Percentiles rank a stretch among this genome's conserved stretches.
Evolutionary conservation across 2,797 vertebrate species (phyloP).

Genomic region (Pangasius mekongensis): DNA sequence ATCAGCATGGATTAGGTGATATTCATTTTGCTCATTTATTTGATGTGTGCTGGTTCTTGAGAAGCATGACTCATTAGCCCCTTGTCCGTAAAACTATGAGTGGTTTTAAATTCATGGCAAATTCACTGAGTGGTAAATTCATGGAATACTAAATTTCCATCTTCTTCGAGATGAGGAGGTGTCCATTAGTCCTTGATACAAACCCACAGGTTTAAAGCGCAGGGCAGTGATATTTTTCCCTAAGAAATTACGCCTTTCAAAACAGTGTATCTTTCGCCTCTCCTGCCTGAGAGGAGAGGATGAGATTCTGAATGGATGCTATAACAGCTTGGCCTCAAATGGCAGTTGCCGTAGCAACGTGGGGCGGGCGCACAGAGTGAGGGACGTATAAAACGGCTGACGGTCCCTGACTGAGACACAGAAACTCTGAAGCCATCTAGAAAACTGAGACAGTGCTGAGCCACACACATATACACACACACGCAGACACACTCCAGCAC

Average conservation of each 20-base stretch:
- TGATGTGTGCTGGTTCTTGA: neutral
- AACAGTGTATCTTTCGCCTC: slow-evolving; percentile 74
- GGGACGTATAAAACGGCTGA: slow-evolving; percentile 80
- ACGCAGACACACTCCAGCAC: slow-evolving; percentile 59
- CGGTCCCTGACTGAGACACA: slow-evolving; percentile 73
- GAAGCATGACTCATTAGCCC: slow-evolving; percentile 24
- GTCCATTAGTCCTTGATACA: slow-evolving; percentile 40
- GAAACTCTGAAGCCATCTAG: slow-evolving; percentile 62
- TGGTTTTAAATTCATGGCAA: slow-evolving; percentile 4
- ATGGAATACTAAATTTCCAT: slow-evolving; percentile 23
- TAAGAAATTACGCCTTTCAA: slow-evolving; percentile 76
- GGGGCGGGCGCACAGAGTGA: slow-evolving; percentile 72
- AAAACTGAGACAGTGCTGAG: slow-evolving; percentile 31
- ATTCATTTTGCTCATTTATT: slow-evolving; percentile 11
- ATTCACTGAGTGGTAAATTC: slow-evolving; percentile 8
- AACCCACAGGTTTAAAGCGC: slow-evolving; percentile 34
- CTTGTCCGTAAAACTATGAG: slow-evolving; percentile 34
- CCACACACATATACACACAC: slow-evolving; percentile 52
- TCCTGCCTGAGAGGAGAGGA: slow-evolving; percentile 68
- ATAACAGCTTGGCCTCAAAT: slow-evolving; percentile 78
- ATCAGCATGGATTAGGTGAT: neutral
- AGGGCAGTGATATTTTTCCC: slow-evolving; percentile 56
- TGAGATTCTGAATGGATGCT: slow-evolving; percentile 78
- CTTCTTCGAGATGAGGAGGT: slow-evolving; percentile 34
- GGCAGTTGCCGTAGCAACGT: slow-evolving; percentile 82